phyloP scores from a whole-genome alignment of 2,797 vertebrate genomes.

The Mycteria americana region DNA sequence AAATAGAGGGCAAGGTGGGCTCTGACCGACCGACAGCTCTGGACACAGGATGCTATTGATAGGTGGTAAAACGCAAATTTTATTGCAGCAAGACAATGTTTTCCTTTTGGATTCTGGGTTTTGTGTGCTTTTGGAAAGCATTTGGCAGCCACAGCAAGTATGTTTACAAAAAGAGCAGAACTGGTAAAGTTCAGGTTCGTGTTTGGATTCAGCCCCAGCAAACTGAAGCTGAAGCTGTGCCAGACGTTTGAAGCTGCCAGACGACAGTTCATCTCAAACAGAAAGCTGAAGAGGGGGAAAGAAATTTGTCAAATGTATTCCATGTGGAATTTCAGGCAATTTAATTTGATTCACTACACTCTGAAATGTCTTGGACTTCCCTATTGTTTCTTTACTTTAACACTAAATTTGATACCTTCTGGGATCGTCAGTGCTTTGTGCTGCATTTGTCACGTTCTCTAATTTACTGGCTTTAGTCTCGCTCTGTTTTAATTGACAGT shows the following conservation, averaged over 20 bases:
- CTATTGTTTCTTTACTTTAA: slow-evolving; percentile 58
- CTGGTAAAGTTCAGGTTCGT: slow-evolving; percentile 70
- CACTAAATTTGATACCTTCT: slow-evolving; percentile 59
- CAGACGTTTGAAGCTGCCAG: slow-evolving; percentile 65
- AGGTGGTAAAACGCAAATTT: slow-evolving; percentile 23
- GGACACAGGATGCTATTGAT: accelerated
- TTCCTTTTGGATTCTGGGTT: slow-evolving; percentile 62
- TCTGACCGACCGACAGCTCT: accelerated
- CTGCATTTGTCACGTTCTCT: slow-evolving; percentile 49
- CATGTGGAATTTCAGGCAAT: slow-evolving; percentile 60
- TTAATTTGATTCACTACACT: slow-evolving; percentile 67
- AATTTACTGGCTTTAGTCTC: slow-evolving; percentile 35
- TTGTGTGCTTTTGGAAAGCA: slow-evolving; percentile 69
- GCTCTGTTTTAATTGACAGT: slow-evolving; percentile 5
- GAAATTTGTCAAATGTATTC: slow-evolving; percentile 70
- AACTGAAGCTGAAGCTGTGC: slow-evolving; percentile 62
- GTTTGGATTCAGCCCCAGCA: slow-evolving; percentile 69
- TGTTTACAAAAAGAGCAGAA: slow-evolving; percentile 68
- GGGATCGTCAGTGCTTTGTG: slow-evolving; percentile 53
- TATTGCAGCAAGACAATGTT: slow-evolving; percentile 48
- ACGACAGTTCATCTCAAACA: slow-evolving; percentile 61
- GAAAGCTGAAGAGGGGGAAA: slow-evolving; percentile 55
- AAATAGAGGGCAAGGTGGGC: not conserved
- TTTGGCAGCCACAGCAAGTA: slow-evolving; percentile 44
- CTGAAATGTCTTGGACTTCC: slow-evolving; percentile 61